These are phyloP conservation scores for Pyrocephalus nanus DNA, from an alignment of 2,797 vertebrate species.

Conservation along the genomic window DNA sequence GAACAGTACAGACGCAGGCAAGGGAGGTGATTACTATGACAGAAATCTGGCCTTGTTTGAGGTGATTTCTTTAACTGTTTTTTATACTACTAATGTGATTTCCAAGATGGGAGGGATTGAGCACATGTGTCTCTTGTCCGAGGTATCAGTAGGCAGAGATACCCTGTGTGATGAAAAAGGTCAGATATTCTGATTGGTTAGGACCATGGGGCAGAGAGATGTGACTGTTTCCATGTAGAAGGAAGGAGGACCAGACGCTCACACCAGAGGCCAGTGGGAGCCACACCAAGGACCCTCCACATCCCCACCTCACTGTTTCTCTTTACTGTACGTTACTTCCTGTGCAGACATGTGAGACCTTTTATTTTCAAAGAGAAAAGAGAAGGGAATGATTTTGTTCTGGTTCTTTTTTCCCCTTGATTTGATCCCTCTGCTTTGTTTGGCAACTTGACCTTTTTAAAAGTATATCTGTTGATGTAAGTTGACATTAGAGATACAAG, in stretches of 20 bases:
- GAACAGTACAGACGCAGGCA: constrained; percentile 80
- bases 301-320: background rate
- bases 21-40: constrained; percentile 93
- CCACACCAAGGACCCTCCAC: background rate
- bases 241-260: background rate
- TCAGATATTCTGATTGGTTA: rapidly evolving
- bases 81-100: background rate
- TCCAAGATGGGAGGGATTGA: background rate
- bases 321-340: background rate
- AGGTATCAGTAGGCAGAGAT: background rate
- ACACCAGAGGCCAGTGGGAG: background rate
- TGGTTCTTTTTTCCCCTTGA: background rate
- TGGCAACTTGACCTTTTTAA: background rate
- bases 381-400: background rate
- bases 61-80: constrained; percentile 71
- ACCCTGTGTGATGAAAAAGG: background rate
- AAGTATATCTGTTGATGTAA: background rate
- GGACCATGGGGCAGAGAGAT: background rate
- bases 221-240: rapidly evolving
- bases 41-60: constrained; percentile 95
- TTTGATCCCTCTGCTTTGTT: background rate
- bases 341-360: background rate
- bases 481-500: background rate
- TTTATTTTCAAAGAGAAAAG: background rate
- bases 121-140: background rate